phyloP scores from a whole-genome alignment of 2,113 vertebrate species.

The Regulus satrapa region DNA sequence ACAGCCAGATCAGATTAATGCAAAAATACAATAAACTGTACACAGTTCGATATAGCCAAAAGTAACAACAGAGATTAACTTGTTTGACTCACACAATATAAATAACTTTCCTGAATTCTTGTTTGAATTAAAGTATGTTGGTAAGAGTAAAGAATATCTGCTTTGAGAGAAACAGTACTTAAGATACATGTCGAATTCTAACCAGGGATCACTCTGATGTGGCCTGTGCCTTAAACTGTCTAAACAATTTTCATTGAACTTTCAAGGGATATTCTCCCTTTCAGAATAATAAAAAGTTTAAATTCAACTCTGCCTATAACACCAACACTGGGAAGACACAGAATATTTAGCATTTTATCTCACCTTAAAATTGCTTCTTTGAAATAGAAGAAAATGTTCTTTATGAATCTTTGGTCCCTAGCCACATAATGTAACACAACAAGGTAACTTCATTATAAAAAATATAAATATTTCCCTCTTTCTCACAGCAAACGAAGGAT shows the following conservation, averaged over 20 bases:
- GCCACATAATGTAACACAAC: neutral
- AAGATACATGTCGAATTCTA: neutral
- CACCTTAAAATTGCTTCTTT: neutral
- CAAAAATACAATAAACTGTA: neutral
- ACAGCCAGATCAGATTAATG: neutral
- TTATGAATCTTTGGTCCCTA: neutral
- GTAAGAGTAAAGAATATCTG: neutral
- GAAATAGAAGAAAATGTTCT: neutral
- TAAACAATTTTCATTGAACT: neutral
- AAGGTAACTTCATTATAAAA: too few relatives aligned
- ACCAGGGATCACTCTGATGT: neutral
- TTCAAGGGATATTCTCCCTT: neutral
- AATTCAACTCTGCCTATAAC: neutral
- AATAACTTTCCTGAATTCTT: neutral
- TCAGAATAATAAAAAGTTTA: neutral
- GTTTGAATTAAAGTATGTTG: neutral
- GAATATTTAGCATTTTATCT: neutral
- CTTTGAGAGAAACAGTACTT: neutral
- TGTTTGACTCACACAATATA: neutral
- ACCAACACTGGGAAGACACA: neutral
- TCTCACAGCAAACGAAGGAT: too few relatives aligned
- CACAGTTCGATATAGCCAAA: neutral
- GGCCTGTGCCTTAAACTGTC: neutral
- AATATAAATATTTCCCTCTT: too few relatives aligned
- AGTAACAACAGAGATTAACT: neutral